Evolutionary conservation across 2,113 vertebrate species (phyloP), one percentile per base, ranked within the genome.

Genomic region (Seriola dumerili): DNA sequence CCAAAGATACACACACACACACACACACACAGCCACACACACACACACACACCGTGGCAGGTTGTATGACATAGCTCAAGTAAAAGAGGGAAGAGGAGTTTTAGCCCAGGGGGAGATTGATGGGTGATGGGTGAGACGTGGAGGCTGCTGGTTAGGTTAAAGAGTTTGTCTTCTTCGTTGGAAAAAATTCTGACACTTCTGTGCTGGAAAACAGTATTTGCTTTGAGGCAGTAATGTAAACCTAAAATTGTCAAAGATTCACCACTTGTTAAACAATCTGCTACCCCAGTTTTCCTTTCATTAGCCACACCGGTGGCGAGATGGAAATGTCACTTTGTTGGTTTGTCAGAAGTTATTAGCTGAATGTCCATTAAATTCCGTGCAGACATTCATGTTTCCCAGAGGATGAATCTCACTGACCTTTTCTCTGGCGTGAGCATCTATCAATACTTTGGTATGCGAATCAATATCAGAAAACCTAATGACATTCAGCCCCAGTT

Each of bases 31-130:
- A 38, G 23, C 23, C 63, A 50, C 21, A 57, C 29, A 76, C 42
- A 83, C 42, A 62, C 46, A 42, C 21, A 42, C 21, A 59, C 25
- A 32, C 10, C 4, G 4, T 38, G 17, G 38, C 23, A 83, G 63
- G 63, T 65, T 76, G 68, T 71, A 55, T 81, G 72, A 83, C 85
- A 86, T 57, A 61, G 72, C 66, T 85, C 42, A 87, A 76, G 76
- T 65, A 85, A 70, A 67, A 83, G 84, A 68, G 34, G 65, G 50
- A 68, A 87, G 80, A 70, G 65, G 25, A 34, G 74, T 71, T 79
- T 78, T 82, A 70, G 83, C 85, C 86, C 8, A 9, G 42, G 81
- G 25, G 86, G 78, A 72, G 81, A 86, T 86, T 4, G 5, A 88
- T 80, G 54, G 72, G 6, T 38, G 78, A 78, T n/a, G 54, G 59